Base-by-base conservation (phyloP, 2,113 vertebrate genomes). In the Ctenomys sociabilis region DNA sequence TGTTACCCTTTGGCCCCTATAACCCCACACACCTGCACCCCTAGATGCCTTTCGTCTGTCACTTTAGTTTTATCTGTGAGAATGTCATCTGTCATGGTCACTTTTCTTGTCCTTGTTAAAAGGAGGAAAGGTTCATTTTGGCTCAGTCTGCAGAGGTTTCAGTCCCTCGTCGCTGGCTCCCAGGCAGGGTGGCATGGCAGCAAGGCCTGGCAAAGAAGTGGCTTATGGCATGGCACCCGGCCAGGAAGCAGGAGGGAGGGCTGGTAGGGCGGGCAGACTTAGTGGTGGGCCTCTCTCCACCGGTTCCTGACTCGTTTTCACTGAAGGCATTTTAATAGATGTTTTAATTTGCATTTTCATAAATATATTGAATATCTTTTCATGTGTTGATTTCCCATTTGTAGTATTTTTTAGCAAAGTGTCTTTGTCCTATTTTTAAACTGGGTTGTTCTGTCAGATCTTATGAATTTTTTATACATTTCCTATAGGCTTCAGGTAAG, bases 301-400 rank as follows among this genome's bases (percentile, higher is more conserved):
- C n/a, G n/a, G n/a, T n/a, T n/a, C n/a, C n/a, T n/a, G n/a, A n/a
- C n/a, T n/a, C n/a, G n/a, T n/a, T n/a, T 90, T 94, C 14, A 92
- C 72, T 64, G 90, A 43, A 86, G 49, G n/a, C 37, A 49, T 70
- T 90, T 32, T 52, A 85, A 68, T 52, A 94, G 63, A 35, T 80
- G 84, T 28, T 93, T 93, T 45, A 91, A 85, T 82, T 91, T 91
- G 59, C 49, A 93, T 72, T 92, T 91, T 54, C 35, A 37, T 59
- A 82, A 83, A 59, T 95, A 85, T 17, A 9, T 35, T 66, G 49
- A 81, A 40, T 32, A 78, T 59, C 24, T 88, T 63, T 78, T 90
- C 45, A 54, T 40, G 49, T 40, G 49, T 57, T 93, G 13, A 95
- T 89, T 49, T 85, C 35, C 77, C 49, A n/a, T 54, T 52, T 86